Evolutionary conservation across 2,888 invertebrate species (phyloP), one percentile per base, ranked within the genome.

Genomic region (Pandemis cinnamomeana): DNA sequence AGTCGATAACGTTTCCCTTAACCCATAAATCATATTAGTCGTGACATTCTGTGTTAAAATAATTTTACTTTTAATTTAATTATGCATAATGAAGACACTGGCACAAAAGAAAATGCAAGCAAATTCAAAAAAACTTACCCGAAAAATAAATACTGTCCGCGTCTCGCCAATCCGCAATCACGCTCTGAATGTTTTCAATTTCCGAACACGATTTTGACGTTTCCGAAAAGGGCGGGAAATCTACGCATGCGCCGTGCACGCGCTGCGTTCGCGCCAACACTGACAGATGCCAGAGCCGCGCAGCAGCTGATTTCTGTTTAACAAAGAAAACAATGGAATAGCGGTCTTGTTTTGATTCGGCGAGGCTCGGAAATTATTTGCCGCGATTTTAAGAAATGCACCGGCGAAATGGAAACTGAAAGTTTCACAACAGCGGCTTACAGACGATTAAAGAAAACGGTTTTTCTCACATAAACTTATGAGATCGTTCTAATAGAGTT

Each of bases 211-310:
- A 75, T 72, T 72, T 53, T 58, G 58, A 58, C 58, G 58, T 58
- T 58, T 27, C 58, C 60, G 67, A 72, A 77, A 84, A 82, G 78
- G 80, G 82, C 82, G 83, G 80, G 79, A 81, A 86, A 82, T 79
- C 78, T 76, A 68, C 76, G 77, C 80, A 77, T 73, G 79, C 86
- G 81, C 80, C 81, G 68, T 82, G 83, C 84, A 80, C 81, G 82
- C 86, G 84, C 89, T 82, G 82, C 85, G 88, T 86, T 86, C 88
- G 87, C 89, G 87, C 87, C 84, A 83, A 86, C 80, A 73, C 73
- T 90, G 90, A 89, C 86, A 86, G 86, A 86, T 86, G 84, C 80
- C 58, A 11, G 83, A 81, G 78, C 79, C 80, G 66, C 75, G 78
- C 79, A 81, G 80, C 90, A 91, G 90, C 90, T 91, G 91, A 88